These are phyloP conservation scores for Lottia gigantea DNA, from an alignment of 2,888 invertebrate genomes.

Conservation along the genomic window DNA sequence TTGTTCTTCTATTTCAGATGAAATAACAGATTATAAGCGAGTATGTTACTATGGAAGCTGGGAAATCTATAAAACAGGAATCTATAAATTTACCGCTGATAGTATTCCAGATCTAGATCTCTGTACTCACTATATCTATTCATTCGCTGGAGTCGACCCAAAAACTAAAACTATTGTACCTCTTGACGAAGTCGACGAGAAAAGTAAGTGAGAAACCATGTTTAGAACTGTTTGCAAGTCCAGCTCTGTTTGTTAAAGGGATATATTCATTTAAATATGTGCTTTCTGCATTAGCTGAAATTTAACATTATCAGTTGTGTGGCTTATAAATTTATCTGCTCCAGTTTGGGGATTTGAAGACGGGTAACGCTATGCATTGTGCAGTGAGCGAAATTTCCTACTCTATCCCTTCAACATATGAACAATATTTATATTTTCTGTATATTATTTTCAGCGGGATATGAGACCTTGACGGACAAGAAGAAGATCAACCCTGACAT, in stretches of 20 bases:
- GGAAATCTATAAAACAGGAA: neutral
- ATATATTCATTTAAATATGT: too few species aligned
- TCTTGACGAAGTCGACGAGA: neutral
- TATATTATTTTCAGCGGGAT: neutral
- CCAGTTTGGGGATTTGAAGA: too few species aligned
- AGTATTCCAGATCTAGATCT: neutral
- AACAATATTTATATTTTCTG: too few species aligned
- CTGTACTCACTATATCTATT: neutral
- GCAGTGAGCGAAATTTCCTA: too few species aligned
- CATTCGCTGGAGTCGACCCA: neutral
- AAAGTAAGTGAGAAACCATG: neutral
- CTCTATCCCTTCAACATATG: too few species aligned
- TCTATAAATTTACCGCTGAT: neutral
- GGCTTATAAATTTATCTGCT: too few species aligned
- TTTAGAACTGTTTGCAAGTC: too few species aligned
- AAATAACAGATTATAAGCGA: constrained; percentile 1
- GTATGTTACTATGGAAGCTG: neutral
- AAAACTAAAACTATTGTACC: neutral
- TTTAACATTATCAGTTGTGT: too few species aligned
- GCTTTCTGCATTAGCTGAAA: too few species aligned
- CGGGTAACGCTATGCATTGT: too few species aligned
- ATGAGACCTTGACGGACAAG: neutral
- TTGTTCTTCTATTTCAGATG: neutral
- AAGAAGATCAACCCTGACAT: neutral
- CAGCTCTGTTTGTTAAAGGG: too few species aligned